These are phyloP conservation scores for Apteryx owenii DNA, from an alignment of 2,113 vertebrate genomes.

Conservation along the genomic window DNA sequence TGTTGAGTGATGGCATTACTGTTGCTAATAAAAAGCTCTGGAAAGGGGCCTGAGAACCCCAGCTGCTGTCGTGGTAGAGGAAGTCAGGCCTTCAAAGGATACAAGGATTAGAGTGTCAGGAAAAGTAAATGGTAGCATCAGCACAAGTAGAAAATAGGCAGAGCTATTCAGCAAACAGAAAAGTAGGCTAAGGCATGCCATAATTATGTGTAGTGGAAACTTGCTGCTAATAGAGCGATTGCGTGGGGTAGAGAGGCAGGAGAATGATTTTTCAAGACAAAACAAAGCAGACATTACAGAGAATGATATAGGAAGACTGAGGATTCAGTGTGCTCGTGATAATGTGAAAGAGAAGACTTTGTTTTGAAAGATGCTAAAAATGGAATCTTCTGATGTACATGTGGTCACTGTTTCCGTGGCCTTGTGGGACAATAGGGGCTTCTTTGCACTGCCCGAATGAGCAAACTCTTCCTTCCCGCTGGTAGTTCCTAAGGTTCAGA, in stretches of 20 bases:
- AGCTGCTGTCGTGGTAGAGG: constrained; percentile 74
- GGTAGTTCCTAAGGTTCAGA: constrained; percentile 13
- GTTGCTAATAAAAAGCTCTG: constrained; percentile 78
- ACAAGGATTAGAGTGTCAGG: constrained; percentile 75
- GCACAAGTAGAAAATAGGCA: constrained; percentile 81
- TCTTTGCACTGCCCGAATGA: constrained; percentile 39
- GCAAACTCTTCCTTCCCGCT: constrained; percentile 42
- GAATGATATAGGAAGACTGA: constrained; percentile 53
- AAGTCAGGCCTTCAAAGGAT: constrained; percentile 80
- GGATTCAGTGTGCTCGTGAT: constrained; percentile 54
- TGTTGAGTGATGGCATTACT: constrained; percentile 76
- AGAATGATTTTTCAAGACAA: constrained; percentile 64
- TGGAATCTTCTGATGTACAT: constrained; percentile 69
- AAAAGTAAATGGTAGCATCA: constrained; percentile 82
- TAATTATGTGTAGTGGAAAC: constrained; percentile 78
- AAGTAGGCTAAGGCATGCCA: constrained; percentile 79
- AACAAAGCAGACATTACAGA: constrained; percentile 71
- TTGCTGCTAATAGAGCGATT: constrained; percentile 70
- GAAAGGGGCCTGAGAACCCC: constrained; percentile 74
- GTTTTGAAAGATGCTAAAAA: constrained; percentile 68
- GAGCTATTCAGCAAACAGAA: constrained; percentile 77
- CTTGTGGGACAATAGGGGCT: constrained; percentile 61
- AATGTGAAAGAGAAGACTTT: constrained; percentile 61
- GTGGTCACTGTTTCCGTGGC: constrained; percentile 66
- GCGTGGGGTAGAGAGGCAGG: constrained; percentile 54